Conservation (phyloP, 2,888 invertebrate genomes). For the Andrena trimmerana region DNA sequence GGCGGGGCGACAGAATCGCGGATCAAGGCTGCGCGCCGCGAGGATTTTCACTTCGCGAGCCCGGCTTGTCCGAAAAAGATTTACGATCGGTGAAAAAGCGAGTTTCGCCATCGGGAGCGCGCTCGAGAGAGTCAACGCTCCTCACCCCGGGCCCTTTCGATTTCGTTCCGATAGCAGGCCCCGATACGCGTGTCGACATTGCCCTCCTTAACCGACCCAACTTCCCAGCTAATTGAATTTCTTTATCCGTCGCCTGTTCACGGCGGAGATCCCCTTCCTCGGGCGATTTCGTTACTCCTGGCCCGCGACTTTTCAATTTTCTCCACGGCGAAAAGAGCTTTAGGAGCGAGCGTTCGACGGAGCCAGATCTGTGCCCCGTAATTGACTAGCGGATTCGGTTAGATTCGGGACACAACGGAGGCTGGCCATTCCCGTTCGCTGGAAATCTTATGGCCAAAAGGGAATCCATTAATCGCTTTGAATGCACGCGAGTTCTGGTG, state of each 20-base stretch:
- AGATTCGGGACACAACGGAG: not conserved
- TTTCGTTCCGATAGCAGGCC: slow-evolving; percentile 67
- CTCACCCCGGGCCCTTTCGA: slow-evolving; percentile 65
- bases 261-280: not conserved
- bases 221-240: slow-evolving; percentile 57
- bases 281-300: slow-evolving; percentile 7
- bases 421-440: not conserved
- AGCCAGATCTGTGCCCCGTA: too few relatives aligned
- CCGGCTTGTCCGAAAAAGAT: slow-evolving; percentile 63
- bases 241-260: slow-evolving; percentile 42
- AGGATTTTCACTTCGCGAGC: slow-evolving; percentile 59
- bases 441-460: not conserved
- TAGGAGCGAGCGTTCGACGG: too few relatives aligned
- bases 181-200: slow-evolving; percentile 60
- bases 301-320: too few relatives aligned
- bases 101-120: slow-evolving; percentile 65
- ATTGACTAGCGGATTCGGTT: not conserved
- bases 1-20: slow-evolving; percentile 22
- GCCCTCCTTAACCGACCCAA: slow-evolving; percentile 66
- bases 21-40: slow-evolving; percentile 33
- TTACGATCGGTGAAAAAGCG: slow-evolving; percentile 66
- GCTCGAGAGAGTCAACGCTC: slow-evolving; percentile 49
- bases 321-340: too few relatives aligned
- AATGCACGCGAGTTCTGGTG: not conserved
- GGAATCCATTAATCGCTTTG: not conserved